These are phyloP conservation scores for Plebejus argus DNA, from an alignment of 2,888 invertebrate species.

Conservation along the genomic window DNA sequence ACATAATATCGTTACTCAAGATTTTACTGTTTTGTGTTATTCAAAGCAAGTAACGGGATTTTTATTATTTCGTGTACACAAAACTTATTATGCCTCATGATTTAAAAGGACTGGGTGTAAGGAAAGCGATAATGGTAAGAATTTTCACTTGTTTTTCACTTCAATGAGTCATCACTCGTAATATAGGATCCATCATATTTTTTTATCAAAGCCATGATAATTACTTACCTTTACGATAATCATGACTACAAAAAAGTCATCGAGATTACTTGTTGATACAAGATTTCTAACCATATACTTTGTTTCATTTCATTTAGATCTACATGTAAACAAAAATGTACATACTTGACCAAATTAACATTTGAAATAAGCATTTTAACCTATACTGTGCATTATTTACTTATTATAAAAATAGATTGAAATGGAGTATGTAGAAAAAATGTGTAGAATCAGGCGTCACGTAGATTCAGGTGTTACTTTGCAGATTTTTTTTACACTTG, in stretches of 20 bases:
- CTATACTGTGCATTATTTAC: too few relatives aligned
- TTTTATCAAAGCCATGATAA: too few relatives aligned
- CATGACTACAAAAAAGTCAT: background rate
- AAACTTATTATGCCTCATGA: constrained; percentile 75
- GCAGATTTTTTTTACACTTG: too few relatives aligned
- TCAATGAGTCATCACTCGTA: background rate
- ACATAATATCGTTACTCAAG: background rate
- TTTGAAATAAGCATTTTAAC: too few relatives aligned
- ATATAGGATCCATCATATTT: background rate
- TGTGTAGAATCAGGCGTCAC: too few relatives aligned
- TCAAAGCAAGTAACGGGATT: constrained; percentile 49
- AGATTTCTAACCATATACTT: background rate
- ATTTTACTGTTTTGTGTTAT: constrained; percentile 16
- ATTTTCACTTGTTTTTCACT: background rate
- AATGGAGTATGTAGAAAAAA: too few relatives aligned
- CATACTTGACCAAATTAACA: too few relatives aligned
- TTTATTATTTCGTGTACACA: constrained; percentile 51
- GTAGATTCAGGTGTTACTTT: too few relatives aligned
- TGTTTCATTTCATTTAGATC: too few relatives aligned
- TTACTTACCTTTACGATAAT: too few relatives aligned
- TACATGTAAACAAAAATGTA: too few relatives aligned
- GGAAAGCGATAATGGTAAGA: constrained; percentile 74
- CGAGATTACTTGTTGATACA: background rate
- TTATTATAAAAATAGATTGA: too few relatives aligned
- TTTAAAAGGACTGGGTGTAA: constrained; percentile 69